Conservation (phyloP, 2,797 vertebrate species). For the Ceryle rudis region DNA sequence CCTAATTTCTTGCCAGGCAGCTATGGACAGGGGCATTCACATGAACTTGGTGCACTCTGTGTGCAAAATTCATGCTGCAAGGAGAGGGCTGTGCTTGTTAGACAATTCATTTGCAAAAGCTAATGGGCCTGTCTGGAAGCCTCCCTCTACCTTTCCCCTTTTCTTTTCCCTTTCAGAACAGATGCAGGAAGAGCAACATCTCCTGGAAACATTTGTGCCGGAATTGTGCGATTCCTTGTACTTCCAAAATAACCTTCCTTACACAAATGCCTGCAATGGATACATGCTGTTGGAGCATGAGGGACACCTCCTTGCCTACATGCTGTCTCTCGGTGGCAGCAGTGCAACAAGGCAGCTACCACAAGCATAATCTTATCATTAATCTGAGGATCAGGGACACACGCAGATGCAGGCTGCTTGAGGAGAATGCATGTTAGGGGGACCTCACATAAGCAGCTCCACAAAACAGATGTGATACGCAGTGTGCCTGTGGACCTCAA, state of each 20-base stretch:
- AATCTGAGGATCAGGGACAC: slow-evolving; percentile 7
- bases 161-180: background rate
- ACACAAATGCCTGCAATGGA: background rate
- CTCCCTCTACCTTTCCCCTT: background rate
- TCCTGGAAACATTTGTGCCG: slow-evolving; percentile 31
- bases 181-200: slow-evolving; percentile 19
- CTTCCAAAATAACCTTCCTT: slow-evolving; percentile 36
- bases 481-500: background rate
- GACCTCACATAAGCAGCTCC: background rate
- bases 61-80: background rate
- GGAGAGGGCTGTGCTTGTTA: background rate
- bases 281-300: background rate
- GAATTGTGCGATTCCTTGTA: slow-evolving; percentile 1
- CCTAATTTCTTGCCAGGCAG: background rate
- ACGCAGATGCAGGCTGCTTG: background rate
- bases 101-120: background rate
- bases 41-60: background rate
- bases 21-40: background rate
- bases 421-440: background rate
- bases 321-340: background rate
- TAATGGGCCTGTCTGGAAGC: background rate
- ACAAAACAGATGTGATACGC: background rate
- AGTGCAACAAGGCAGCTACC: slow-evolving; percentile 1
- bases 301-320: background rate
- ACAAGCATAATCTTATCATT: background rate